Evolutionary conservation across 1,140 invertebrate genomes (phyloP), one percentile per base, ranked within the genome.

Genomic region (Heliconius hermathena): DNA sequence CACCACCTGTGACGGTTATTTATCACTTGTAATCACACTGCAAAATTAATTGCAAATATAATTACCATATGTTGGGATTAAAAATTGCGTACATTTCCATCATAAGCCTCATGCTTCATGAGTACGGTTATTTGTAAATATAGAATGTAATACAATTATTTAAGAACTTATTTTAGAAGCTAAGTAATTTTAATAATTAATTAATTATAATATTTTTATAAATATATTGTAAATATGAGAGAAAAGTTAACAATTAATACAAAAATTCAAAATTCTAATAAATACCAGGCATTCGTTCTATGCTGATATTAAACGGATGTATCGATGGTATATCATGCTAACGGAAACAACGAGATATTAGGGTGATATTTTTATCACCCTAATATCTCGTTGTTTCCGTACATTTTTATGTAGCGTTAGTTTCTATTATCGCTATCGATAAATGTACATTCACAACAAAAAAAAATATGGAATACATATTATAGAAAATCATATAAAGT

Each of bases 1-100:
- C 74, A 79, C 71, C 78, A 80, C 78, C 78, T 80, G 78, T 33
- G 49, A 49, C 74, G 20, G 52, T 71, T 80, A 80, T 80, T 80
- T 80, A 80, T 80, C 74, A 60, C 71, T 80, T 75, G 74, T 76
- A 76, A 80, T 60, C 74, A 60, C 22, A 71, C 11, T 76, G 60
- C 74, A 73, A 60, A 72, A 80, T 80, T 80, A 77, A 77, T 80
- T 52, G 33, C 71, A 80, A 73, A 79, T 71, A 75, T 57, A 71
- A 75, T 71, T 71, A 72, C 70, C 70, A 54, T 66, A 29, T 66
- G 60, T 66, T 66, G 60, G 60, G 26, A 66, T 29, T 66, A 66
- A 66, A 66, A 66, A 66, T 66, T 26, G 60, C 26, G 26, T 16
- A 29, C n/a, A 22, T 66, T 66, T 66, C 13, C 60, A 22, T 60